These are phyloP conservation scores for Asarcornis scutulata DNA, from an alignment of 2,113 vertebrate genomes.

Conservation along the genomic window DNA sequence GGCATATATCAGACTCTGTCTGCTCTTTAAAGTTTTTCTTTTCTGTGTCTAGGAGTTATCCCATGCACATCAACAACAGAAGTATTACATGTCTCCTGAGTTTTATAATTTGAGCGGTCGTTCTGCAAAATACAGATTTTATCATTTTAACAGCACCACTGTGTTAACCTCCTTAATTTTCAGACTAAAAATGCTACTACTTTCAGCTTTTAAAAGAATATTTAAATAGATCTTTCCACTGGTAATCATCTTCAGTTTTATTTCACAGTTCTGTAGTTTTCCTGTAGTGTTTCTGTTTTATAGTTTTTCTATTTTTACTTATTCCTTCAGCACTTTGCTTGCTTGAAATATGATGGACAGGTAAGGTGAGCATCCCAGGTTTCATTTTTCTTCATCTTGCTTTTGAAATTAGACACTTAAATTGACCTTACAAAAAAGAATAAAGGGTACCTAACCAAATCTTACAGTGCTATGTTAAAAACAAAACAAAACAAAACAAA, in stretches of 20 bases:
- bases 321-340: background rate
- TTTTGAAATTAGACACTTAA: background rate
- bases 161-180: background rate
- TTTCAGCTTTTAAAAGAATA: background rate
- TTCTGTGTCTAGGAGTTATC: background rate
- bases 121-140: background rate
- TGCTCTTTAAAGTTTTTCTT: background rate
- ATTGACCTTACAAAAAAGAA: background rate
- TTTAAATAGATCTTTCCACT: background rate
- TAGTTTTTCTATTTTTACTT: background rate
- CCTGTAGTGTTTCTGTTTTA: background rate
- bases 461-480: fast-evolving
- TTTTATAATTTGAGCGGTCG: background rate
- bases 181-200: background rate
- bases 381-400: background rate
- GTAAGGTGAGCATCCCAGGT: background rate
- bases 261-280: background rate
- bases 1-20: background rate
- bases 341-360: background rate
- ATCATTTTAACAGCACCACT: background rate
- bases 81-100: background rate
- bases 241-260: background rate
- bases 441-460: background rate
- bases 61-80: background rate
- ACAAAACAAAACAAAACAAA: no score